A percentile compares a stretch with the other conserved stretches of the same genome.
phyloP scores from a whole-genome alignment of 35 echinoderm and acorn worm genomes.

The Apostichopus japonicus region DNA sequence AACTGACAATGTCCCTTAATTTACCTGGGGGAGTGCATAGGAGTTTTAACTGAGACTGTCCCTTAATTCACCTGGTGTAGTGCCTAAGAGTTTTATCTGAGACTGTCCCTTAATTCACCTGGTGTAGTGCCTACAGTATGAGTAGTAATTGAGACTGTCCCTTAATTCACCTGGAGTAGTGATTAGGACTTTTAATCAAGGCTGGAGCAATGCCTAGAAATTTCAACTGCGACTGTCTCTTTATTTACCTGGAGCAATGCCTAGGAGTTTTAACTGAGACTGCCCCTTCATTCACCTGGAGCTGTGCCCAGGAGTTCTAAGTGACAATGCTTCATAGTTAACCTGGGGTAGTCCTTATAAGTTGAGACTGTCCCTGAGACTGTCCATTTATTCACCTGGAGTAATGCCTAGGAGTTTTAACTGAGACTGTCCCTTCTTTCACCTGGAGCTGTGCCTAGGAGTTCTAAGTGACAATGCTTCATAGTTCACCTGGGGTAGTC shows the following conservation, averaged over 20 bases:
- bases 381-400: neutral
- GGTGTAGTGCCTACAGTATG: neutral
- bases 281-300: no score
- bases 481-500: neutral
- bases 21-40: no score
- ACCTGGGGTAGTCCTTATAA: no score
- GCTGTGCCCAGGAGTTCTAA: no score
- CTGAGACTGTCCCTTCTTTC: neutral
- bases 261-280: constrained; percentile 3
- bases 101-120: neutral
- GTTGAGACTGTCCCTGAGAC: no score
- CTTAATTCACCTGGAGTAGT: neutral
- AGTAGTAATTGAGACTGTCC: no score
- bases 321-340: no score
- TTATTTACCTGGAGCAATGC: neutral
- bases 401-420: neutral
- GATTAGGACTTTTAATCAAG: neutral
- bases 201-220: neutral
- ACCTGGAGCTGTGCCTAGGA: neutral
- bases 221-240: neutral
- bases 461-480: neutral
- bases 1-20: no score
- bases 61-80: no score
- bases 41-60: no score
- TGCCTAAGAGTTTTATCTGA: no score